Evolutionary conservation across 2,888 invertebrate species (phyloP), one percentile per base, ranked within the genome.

Genomic region (Mesochorus sp.): DNA sequence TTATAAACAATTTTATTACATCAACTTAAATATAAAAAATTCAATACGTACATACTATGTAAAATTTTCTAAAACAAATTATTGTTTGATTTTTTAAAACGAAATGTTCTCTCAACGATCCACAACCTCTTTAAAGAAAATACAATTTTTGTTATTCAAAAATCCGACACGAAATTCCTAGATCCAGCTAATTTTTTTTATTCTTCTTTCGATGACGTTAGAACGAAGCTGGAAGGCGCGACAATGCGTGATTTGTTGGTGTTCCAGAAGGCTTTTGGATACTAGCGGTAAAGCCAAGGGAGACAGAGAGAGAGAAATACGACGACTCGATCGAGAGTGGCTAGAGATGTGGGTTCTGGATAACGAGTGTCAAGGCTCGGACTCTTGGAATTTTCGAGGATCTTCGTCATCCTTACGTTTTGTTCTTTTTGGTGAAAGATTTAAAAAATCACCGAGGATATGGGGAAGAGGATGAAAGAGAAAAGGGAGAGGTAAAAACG

Each of bases 371-470:
- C 75, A 59, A 66, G 61, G 57, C 75, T 66, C 42, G 57, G 44
- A 51, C 55, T 70, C 64, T 61, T 71, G 75, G 78, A 78, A 78
- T 78, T 78, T n/a, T 78, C 74, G 64, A 64, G 78, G 64, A 70
- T 77, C 77, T 55, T 44, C 51, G 8, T 49, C 59, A 64, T 64
- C 37, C 31, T 19, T 44, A 26, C 44, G 42, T 14, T 51, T 51
- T 53, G 31, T 51, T 26, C 47, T 44, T 31, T 8, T 12, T 39
- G 12, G 26, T 59, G 12, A 42, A 53, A 28, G 42, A 67, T 67
- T 67, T 55, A 39, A 12, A 67, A 53, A 55, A 31, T 53, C 26
- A 21, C 42, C 8, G 42, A 49, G 34, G 37, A 28, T 28, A 21
- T 47, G 61, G 51, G 71, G 66, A 28, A 31, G 57, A 47, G 47